Evolutionary conservation across 2,113 vertebrate species (phyloP).

Genomic region (Etheostoma cragini): DNA sequence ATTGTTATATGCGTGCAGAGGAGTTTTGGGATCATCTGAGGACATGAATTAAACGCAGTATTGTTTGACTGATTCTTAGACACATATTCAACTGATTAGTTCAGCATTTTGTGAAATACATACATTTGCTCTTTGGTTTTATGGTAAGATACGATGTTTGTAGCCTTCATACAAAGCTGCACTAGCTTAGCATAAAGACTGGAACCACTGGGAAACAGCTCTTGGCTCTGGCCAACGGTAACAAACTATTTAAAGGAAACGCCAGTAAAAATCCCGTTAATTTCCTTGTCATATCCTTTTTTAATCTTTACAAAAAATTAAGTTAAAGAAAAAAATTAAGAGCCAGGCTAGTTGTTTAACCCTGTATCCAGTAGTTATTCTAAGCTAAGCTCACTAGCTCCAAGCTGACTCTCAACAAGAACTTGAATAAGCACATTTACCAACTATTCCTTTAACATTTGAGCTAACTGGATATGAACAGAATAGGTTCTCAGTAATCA

Average conservation of each 20-base stretch:
- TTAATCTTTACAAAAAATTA: background rate
- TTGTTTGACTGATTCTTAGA: background rate
- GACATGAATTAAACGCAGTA: background rate
- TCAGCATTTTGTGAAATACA: background rate
- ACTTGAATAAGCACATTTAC: background rate
- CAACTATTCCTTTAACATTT: background rate
- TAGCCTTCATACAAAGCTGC: background rate
- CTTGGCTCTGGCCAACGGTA: background rate
- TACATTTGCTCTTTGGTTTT: background rate
- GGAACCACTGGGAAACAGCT: background rate
- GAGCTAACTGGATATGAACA: background rate
- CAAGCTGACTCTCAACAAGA: background rate
- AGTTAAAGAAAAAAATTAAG: too few relatives aligned
- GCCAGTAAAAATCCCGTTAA: background rate
- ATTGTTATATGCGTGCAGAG: background rate
- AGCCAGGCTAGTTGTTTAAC: background rate
- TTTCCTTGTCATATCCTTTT: background rate
- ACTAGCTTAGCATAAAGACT: constrained; percentile 6
- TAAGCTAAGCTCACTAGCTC: background rate
- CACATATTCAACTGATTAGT: background rate
- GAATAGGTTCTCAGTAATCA: background rate
- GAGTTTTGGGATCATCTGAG: background rate
- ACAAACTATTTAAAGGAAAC: background rate
- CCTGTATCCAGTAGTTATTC: background rate
- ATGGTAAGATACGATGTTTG: background rate